Evolutionary conservation across 2,113 vertebrate species (phyloP), one percentile per base, ranked within the genome.

Genomic region (Aspiorhynchus laticeps): DNA sequence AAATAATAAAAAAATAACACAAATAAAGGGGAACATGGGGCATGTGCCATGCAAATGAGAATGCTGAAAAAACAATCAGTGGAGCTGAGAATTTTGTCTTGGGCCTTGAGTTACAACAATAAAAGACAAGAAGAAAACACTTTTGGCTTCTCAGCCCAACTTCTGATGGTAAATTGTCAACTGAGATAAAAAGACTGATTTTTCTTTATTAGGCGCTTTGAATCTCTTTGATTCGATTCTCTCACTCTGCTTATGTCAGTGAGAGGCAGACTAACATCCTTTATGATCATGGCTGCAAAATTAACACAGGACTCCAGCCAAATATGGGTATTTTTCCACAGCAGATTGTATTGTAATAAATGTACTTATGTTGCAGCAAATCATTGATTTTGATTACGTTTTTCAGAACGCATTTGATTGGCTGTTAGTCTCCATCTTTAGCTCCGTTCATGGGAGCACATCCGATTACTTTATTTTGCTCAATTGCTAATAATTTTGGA

Each of bases 31-130:
- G 28, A 28, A 82, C 26, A 77, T 15, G 17, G 10, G 63, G 28
- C 53, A 82, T 46, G 63, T 46, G 71, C 71, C 33, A 71, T 73
- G 84, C 80, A 86, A 82, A 82, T 43, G 11, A 59, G 33, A 24
- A 36, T 12, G 19, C 87, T 77, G 26, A 67, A 67, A 56, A 81
- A 17, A 65, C 28, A 85, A 73, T 56, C 82, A 61, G 86, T 31
- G 53, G 17, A 28, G 33, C 48, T 28, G 69, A 61, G 14, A 9
- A n/a, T 12, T 41, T 41, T 41, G 43, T 48, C 41, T 76, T 46
- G 41, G 75, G n/a, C 36, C 36, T 75, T 43, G 41, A 78, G 46
- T 31, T 53, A 21, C 17, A 26, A 76, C n/a, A 76, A 28, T 28
- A 65, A 82, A 61, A 46, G 59, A 46, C 11, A n/a, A 26, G 3